phyloP scores from a whole-genome alignment of 2,797 vertebrate species.

The Lindbergichthys nudifrons region DNA sequence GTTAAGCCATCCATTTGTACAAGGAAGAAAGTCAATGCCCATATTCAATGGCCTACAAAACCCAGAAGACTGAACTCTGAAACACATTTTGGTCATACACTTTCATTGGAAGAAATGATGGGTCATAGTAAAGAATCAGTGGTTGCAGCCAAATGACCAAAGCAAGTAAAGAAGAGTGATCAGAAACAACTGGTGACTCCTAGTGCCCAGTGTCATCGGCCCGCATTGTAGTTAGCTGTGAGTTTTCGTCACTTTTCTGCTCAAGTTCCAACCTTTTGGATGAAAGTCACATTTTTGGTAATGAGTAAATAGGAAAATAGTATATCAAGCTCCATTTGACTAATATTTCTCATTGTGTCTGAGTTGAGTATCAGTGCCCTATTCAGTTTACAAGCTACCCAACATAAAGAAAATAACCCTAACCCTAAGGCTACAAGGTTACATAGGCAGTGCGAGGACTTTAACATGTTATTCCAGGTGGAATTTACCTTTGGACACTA shows the following conservation, averaged over 20 bases:
- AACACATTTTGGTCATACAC: neutral
- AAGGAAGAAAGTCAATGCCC: too few relatives aligned
- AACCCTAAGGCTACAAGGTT: neutral
- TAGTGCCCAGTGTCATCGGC: too few relatives aligned
- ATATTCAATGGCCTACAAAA: too few relatives aligned
- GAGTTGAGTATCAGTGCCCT: neutral
- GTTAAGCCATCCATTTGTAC: too few relatives aligned
- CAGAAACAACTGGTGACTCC: too few relatives aligned
- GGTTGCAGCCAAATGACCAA: too few relatives aligned
- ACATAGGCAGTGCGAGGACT: neutral
- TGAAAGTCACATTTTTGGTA: neutral
- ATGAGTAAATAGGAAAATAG: too few relatives aligned
- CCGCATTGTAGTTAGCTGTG: too few relatives aligned
- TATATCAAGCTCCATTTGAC: neutral
- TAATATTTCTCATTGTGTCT: neutral
- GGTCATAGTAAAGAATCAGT: neutral
- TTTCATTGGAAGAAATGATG: neutral
- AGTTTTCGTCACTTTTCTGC: too few relatives aligned
- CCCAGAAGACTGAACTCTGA: neutral
- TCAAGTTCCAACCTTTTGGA: neutral
- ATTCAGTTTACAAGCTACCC: neutral
- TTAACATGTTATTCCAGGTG: neutral
- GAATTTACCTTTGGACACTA: constrained; percentile 21
- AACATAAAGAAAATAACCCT: neutral
- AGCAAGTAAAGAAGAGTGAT: too few relatives aligned